Evolutionary conservation across 2,888 invertebrate genomes (phyloP).

Genomic region (Rutpela maculata): DNA sequence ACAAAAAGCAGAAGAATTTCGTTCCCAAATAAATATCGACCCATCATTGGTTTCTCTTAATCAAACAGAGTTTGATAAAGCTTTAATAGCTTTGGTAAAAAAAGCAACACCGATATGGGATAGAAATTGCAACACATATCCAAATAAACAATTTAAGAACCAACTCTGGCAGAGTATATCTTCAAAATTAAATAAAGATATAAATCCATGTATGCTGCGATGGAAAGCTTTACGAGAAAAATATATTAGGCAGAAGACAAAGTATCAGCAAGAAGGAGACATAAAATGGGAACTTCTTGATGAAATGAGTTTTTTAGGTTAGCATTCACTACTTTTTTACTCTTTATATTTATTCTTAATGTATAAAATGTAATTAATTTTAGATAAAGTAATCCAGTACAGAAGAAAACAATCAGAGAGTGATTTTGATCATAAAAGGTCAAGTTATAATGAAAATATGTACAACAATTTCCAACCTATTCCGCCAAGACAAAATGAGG

Average conservation of each 20-base stretch:
- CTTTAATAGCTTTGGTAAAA: constrained; percentile 61
- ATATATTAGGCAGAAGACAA: constrained; percentile 65
- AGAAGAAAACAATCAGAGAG: constrained; percentile 58
- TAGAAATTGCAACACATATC: constrained; percentile 62
- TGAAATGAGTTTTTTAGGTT: constrained; percentile 61
- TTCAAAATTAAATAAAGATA: constrained; percentile 58
- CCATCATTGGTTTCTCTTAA: constrained; percentile 9
- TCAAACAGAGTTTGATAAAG: constrained; percentile 59
- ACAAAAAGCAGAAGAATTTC: constrained; percentile 35
- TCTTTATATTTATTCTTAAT: background rate
- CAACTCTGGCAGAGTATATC: constrained; percentile 64
- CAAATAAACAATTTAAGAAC: constrained; percentile 62
- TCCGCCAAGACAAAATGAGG: constrained; percentile 16
- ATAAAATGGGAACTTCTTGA: constrained; percentile 66
- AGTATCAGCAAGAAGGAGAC: constrained; percentile 61
- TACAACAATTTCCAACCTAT: constrained; percentile 22
- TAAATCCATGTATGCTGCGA: constrained; percentile 61
- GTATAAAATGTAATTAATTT: constrained; percentile 15
- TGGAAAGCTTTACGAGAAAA: constrained; percentile 68
- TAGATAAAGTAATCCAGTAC: constrained; percentile 65
- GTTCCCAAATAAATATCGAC: constrained; percentile 36
- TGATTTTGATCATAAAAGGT: constrained; percentile 26
- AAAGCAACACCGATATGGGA: constrained; percentile 66
- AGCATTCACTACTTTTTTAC: constrained; percentile 7
- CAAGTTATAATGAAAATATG: constrained; percentile 11